phyloP scores from a whole-genome alignment of 2,113 vertebrate genomes.

The Propithecus coquereli region DNA sequence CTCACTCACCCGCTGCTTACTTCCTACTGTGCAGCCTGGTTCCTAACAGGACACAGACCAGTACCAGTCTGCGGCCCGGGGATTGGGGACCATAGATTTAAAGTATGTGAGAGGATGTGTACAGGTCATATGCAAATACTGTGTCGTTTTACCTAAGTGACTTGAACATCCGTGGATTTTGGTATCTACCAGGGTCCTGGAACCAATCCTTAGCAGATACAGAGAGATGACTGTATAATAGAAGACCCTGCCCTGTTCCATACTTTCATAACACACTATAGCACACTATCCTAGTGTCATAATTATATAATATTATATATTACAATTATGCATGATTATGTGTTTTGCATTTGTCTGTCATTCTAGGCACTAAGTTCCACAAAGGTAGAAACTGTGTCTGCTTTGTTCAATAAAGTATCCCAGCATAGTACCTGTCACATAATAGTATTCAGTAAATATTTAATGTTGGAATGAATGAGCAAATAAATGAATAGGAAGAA shows the following conservation, averaged over 20 bases:
- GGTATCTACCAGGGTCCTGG: no score
- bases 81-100: no score
- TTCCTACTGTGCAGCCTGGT: no score
- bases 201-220: background rate
- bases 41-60: no score
- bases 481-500: conserved; percentile 24
- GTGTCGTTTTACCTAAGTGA: no score
- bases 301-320: background rate
- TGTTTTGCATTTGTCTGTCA: conserved; percentile 7
- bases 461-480: conserved; percentile 9
- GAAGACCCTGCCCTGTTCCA: background rate
- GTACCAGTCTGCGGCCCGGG: no score
- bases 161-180: no score
- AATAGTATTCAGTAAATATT: conserved; percentile 22
- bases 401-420: background rate
- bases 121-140: no score
- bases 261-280: background rate
- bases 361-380: background rate
- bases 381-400: conserved; percentile 1
- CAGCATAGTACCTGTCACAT: background rate
- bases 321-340: background rate
- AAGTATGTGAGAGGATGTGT: no score
- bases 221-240: background rate
- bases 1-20: no score
- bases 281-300: background rate